Evolutionary conservation across 2,888 invertebrate species (phyloP).

Genomic region (Limnephilus auricula): DNA sequence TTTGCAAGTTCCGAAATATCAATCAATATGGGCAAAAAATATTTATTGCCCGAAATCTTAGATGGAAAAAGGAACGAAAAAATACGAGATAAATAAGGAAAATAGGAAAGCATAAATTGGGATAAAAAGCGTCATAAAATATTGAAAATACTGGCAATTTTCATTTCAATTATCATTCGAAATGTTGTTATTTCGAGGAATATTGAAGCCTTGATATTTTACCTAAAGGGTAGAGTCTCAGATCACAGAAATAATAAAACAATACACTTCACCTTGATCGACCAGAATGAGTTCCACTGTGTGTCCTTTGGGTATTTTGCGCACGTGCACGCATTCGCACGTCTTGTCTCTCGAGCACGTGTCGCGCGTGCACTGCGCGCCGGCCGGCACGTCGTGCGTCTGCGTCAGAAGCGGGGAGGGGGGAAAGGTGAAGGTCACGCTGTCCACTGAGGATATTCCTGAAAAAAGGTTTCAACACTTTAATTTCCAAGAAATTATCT

Average conservation of each 20-base stretch:
- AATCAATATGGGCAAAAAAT: too few species aligned
- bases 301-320: slow-evolving; percentile 81
- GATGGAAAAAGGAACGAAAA: too few species aligned
- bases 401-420: slow-evolving; percentile 88
- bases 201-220: neutral
- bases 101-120: too few species aligned
- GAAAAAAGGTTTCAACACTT: neutral
- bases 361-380: slow-evolving; percentile 75
- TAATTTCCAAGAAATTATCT: neutral
- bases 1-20: too few species aligned
- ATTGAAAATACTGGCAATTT: too few species aligned
- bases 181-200: too few species aligned
- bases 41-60: too few species aligned
- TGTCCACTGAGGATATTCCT: slow-evolving; percentile 76
- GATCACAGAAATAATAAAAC: too few species aligned
- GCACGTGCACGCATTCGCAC: slow-evolving; percentile 87
- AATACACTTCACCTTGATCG: slow-evolving; percentile 81
- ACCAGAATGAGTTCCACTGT: slow-evolving; percentile 86
- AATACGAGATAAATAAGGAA: too few species aligned
- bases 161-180: too few species aligned
- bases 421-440: slow-evolving; percentile 86
- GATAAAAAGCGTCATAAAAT: too few species aligned
- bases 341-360: slow-evolving; percentile 72
- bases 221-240: too few species aligned
- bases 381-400: slow-evolving; percentile 77